Base-by-base conservation (phyloP, 1,140 invertebrate species). In the Gryon sp. region DNA sequence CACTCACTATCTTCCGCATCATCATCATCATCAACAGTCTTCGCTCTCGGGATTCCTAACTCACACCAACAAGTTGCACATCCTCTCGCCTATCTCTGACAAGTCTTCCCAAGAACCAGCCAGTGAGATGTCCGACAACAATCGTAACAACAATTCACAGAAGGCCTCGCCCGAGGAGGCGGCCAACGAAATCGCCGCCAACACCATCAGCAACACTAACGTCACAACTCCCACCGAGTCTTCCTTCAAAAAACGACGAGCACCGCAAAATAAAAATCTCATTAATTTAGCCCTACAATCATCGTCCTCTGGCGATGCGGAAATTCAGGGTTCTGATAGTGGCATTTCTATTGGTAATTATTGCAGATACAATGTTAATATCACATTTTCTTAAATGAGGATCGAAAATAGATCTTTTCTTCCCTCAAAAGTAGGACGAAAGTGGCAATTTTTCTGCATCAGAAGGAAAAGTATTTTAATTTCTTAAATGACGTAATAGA, bases 101-200 rank as follows among this genome's bases (percentile, higher is more conserved):
- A 96, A 96, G 83, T 96, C 95, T n/a, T 95, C 94, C 1, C 94
- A 95, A 82, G 95, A 96, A 80, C 94, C 94, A 8, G 92, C 92
- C 9, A 94, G 93, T 0, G 94, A 95, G 79, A 92, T 92, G 0
- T 94, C 93, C 7, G 93, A 94, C 69, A 93, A 93, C 82, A 94
- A 94, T 78, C 92, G 92, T 63, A 94, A 94, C 82, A 94, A 94
- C 77, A 93, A 93, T 78, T 93, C 93, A 0, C 92, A 93, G 79
- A 93, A 93, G 80, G 91, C 91, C 30, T 92, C 93, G 1, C 92
- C 93, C 0, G 90, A 90, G 74, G 92, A 93, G 66, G 82, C 76
- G 12, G 87, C 90, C 48, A 88, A 84, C 15, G 84, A 90, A 36
- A 90, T 76, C 4, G 76, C 48, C 0, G 53, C 41, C 4, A 77